These are phyloP conservation scores for Galemys pyrenaicus DNA, from an alignment of 2,113 vertebrate genomes.

Conservation along the genomic window DNA sequence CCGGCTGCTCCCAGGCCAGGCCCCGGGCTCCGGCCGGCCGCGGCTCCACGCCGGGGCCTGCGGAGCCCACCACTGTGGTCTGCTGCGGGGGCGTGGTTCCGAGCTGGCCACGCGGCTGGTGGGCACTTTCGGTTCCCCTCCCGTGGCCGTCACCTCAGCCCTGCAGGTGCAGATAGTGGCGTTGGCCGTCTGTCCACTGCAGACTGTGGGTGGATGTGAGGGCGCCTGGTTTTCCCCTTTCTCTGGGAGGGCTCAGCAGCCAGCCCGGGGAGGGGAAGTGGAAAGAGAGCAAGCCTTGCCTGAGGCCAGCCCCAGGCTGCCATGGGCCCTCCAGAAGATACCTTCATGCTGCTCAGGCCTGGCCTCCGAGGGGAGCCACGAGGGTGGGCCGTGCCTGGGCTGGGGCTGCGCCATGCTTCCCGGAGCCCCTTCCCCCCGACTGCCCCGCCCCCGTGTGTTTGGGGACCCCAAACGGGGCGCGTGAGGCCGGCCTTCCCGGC, in stretches of 20 bases:
- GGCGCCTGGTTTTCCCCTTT: background rate
- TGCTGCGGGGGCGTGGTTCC: background rate
- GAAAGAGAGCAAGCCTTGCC: background rate
- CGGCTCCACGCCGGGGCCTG: background rate
- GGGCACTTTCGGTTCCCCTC: background rate
- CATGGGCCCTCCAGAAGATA: background rate
- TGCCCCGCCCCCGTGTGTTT: background rate
- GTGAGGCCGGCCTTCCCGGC: background rate
- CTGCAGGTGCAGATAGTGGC: background rate
- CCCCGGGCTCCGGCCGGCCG: rapidly evolving
- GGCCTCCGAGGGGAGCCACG: background rate
- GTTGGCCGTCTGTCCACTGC: background rate
- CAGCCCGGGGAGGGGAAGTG: background rate
- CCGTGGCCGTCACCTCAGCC: background rate
- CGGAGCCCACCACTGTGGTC: background rate
- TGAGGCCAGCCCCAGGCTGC: background rate
- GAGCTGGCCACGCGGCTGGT: background rate
- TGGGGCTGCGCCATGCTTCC: background rate
- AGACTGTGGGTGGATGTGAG: background rate
- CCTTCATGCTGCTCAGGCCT: background rate
- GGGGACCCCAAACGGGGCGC: background rate
- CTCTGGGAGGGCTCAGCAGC: background rate
- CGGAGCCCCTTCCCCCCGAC: background rate
- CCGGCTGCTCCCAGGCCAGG: background rate
- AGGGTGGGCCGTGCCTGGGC: background rate